A percentile compares a stretch with the other conserved stretches of the same genome.
Conservation (phyloP, 2,797 vertebrate genomes). For the Myiotriccus ornatus region DNA sequence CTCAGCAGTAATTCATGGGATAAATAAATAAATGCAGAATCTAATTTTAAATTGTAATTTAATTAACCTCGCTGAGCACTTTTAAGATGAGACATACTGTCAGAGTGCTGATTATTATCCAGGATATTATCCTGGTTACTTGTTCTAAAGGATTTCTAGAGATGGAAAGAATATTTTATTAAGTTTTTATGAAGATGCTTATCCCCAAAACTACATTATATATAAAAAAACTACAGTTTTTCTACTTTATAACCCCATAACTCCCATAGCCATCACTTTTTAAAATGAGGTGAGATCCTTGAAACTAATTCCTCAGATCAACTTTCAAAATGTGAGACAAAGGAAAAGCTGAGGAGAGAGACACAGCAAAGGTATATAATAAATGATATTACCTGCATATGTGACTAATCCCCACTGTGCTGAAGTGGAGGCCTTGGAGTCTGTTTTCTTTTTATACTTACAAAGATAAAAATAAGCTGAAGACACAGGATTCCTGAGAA, state of each 20-base stretch:
- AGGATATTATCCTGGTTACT: neutral
- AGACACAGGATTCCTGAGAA: neutral
- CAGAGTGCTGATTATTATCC: neutral
- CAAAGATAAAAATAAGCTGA: neutral
- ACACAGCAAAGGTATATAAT: neutral
- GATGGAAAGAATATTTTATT: neutral
- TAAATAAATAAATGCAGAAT: neutral
- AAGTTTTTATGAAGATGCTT: neutral
- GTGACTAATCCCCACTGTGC: neutral
- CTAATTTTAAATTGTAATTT: neutral
- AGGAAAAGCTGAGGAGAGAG: neutral
- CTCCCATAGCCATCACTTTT: neutral
- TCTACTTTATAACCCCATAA: neutral
- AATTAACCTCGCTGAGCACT: conserved; percentile 36
- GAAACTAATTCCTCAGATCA: neutral
- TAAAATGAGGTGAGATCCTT: neutral
- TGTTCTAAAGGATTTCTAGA: neutral
- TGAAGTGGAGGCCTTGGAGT: neutral
- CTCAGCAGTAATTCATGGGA: neutral
- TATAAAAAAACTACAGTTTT: neutral
- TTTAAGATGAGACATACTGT: neutral
- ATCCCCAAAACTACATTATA: neutral
- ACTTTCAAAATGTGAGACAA: neutral
- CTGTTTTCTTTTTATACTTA: neutral
- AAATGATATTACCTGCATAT: neutral